These are phyloP conservation scores for Lypha dubia DNA, from an alignment of 2,888 invertebrate species.

Conservation along the genomic window DNA sequence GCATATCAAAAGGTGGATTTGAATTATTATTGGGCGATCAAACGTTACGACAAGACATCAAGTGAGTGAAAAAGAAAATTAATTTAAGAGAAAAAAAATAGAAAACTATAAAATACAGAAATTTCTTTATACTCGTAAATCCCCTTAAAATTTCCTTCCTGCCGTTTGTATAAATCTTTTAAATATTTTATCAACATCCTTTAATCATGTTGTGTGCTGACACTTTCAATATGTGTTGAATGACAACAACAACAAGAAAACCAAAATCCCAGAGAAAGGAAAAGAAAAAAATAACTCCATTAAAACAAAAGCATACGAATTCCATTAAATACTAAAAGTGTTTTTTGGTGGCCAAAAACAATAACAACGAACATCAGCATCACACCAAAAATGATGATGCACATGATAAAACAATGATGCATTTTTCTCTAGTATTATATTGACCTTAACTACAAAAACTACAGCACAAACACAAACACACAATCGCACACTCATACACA, in stretches of 20 bases:
- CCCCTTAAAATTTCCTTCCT: background rate
- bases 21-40: constrained; percentile 83
- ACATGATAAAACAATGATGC: constrained; percentile 12
- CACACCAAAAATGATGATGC: constrained; percentile 15
- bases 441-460: constrained; percentile 44
- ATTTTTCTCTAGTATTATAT: constrained; percentile 6
- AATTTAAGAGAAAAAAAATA: background rate
- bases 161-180: background rate
- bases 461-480: too few relatives aligned
- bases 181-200: constrained; percentile 17
- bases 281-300: background rate
- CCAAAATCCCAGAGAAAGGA: background rate
- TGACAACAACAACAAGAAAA: background rate
- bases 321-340: constrained; percentile 19
- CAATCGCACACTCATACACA: background rate
- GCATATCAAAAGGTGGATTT: constrained; percentile 84
- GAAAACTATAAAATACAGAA: background rate
- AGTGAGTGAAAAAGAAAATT: constrained; percentile 77
- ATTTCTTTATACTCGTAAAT: too few relatives aligned
- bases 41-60: constrained; percentile 80
- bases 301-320: constrained; percentile 21
- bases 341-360: background rate
- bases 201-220: constrained; percentile 53
- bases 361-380: constrained; percentile 2
- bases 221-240: constrained; percentile 44